These are phyloP conservation scores for Drosophila villosipedis DNA, from an alignment of 2,888 invertebrate genomes.

Conservation along the genomic window DNA sequence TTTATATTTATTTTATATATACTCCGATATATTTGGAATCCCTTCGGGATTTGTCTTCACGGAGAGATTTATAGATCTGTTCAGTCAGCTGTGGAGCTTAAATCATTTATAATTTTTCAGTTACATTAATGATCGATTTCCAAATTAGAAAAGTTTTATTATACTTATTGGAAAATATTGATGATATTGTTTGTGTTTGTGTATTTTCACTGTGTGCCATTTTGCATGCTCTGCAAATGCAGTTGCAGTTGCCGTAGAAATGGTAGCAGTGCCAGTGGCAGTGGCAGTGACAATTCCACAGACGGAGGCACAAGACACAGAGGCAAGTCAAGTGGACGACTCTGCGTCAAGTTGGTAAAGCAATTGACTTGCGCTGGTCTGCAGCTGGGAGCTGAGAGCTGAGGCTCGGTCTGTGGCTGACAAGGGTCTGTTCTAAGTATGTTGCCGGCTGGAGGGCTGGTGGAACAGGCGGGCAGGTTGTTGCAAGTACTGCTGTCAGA, in stretches of 20 bases:
- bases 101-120: neutral
- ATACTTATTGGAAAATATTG: neutral
- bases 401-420: constrained; percentile 1
- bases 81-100: neutral
- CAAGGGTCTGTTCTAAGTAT: constrained; percentile 18
- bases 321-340: constrained; percentile 59
- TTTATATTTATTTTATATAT: neutral
- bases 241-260: neutral
- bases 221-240: constrained; percentile 29
- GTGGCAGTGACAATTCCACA: constrained; percentile 23
- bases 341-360: constrained; percentile 66
- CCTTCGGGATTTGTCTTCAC: no score
- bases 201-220: constrained; percentile 7
- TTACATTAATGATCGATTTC: neutral
- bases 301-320: constrained; percentile 17
- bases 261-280: constrained; percentile 13
- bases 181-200: neutral
- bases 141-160: neutral
- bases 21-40: neutral
- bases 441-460: neutral
- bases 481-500: constrained; percentile 7
- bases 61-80: neutral
- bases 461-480: neutral
- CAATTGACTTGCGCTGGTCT: constrained; percentile 58
- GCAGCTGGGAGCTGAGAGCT: constrained; percentile 3